Evolutionary conservation across 2,797 vertebrate genomes (phyloP), one percentile per base, ranked within the genome.

Genomic region (Rhinogobio ventralis): DNA sequence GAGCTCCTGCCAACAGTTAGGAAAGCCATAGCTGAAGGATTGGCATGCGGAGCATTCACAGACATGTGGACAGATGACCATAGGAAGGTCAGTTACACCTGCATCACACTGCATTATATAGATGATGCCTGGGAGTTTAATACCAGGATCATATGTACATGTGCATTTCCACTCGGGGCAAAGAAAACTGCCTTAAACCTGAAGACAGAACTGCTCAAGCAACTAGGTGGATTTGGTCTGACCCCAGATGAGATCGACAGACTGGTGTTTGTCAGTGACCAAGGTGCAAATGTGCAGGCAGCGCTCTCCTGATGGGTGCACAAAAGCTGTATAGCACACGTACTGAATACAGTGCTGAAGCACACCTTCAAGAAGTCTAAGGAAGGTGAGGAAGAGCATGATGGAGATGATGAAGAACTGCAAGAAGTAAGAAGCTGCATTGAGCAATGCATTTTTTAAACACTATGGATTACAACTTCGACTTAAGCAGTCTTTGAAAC

Each of bases 61-160:
- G 19, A 67, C 1, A 64, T 64, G 66, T 36, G 66, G 33, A 67
- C 66, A 67, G 66, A 67, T 39, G 66, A 67, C 66, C 66, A 67
- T 5, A 36, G 28, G 6, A 64, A 64, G 17, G 30, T 67, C 17
- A 67, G 33, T 67, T 39, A 39, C 19, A 39, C 19, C 66, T 36
- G 33, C 9, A 39, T 39, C 3, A 66, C 30, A 67, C 17, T 67
- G 64, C 30, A 66, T 66, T 23, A 68, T 11, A 39, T 39, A 68
- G 33, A 39, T 36, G 66, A 68, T 68, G 20, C 19, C 33, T 67
- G 19, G 19, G 66, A n/a, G n/a, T n/a, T n/a, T n/a, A n/a, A n/a
- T n/a, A n/a, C n/a, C n/a, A n/a, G n/a, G n/a, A n/a, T n/a, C n/a
- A n/a, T 64, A 36, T 67, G 66, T 0, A 67, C 66, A 36, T 66